These are phyloP conservation scores for Leuciscus idus DNA, from an alignment of 2,113 vertebrate genomes.

Conservation along the genomic window DNA sequence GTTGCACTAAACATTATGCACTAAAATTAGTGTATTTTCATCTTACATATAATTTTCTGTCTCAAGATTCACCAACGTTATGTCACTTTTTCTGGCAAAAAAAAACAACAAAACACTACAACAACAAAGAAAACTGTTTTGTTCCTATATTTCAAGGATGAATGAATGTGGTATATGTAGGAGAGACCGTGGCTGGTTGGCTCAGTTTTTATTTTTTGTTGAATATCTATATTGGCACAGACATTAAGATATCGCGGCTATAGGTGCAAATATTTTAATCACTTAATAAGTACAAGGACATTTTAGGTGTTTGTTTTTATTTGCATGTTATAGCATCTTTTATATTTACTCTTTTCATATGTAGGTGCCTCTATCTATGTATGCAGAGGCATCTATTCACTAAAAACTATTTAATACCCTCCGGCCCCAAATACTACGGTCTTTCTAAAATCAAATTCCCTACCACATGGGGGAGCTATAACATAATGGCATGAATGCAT, in stretches of 20 bases:
- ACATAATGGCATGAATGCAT: neutral
- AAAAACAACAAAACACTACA: too few species aligned
- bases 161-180: neutral
- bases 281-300: neutral
- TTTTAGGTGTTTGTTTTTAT: neutral
- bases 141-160: neutral
- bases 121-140: too few species aligned
- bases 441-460: neutral
- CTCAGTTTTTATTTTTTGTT: neutral
- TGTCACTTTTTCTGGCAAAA: too few species aligned
- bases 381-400: neutral
- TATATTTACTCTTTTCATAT: neutral
- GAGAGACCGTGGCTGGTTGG: neutral
- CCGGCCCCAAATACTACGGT: neutral
- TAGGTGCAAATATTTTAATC: neutral
- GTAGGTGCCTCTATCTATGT: neutral
- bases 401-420: neutral
- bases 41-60: too few species aligned
- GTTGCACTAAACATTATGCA: neutral
- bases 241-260: neutral
- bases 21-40: neutral
- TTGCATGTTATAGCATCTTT: neutral
- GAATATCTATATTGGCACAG: neutral
- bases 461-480: constrained; percentile 22
- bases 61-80: too few species aligned